phyloP scores from a whole-genome alignment of 2,113 vertebrate species.

The Aplodontia rufa region DNA sequence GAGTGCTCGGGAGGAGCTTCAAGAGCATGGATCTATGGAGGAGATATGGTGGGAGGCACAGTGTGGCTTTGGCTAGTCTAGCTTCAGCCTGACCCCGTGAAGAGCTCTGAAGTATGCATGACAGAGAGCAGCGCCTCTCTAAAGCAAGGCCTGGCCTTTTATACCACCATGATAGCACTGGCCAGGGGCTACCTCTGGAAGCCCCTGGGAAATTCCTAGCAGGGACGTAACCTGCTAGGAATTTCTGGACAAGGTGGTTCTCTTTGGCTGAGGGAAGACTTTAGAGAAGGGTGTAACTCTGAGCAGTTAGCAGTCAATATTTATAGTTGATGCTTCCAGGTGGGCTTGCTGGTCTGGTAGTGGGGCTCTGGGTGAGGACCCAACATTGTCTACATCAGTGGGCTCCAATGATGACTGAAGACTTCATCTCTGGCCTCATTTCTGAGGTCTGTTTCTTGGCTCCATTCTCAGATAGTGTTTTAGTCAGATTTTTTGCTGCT shows the following conservation, averaged over 20 bases:
- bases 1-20: neutral
- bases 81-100: neutral
- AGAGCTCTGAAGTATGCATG: neutral
- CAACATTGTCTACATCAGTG: neutral
- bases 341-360: neutral
- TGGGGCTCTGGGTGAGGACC: neutral
- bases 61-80: neutral
- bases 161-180: neutral
- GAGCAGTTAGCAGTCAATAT: neutral
- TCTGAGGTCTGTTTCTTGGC: neutral
- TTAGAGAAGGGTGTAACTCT: neutral
- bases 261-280: neutral
- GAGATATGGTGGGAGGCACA: neutral
- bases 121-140: neutral
- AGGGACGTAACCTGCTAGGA: neutral
- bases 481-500: too few species aligned
- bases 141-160: neutral
- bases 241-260: neutral
- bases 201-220: too few species aligned
- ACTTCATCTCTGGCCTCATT: neutral
- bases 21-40: neutral
- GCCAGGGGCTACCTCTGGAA: neutral
- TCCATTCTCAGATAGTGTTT: neutral
- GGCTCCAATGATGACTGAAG: neutral
- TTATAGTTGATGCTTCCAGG: neutral